phyloP scores from a whole-genome alignment of 2,797 vertebrate species.

The Galaxias olidus region DNA sequence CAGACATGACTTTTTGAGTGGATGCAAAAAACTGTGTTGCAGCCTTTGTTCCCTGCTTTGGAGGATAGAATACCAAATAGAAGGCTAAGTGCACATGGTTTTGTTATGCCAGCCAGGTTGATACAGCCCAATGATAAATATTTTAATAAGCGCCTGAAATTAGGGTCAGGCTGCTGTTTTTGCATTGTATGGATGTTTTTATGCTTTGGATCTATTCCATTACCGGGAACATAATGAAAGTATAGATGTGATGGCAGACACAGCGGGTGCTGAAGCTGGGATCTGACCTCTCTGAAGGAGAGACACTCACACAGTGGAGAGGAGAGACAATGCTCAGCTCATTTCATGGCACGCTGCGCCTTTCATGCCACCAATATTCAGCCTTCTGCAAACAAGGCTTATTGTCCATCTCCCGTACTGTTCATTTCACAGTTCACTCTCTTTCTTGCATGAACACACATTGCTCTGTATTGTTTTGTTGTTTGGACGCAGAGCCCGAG shows the following conservation, averaged over 20 bases:
- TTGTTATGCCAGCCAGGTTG: constrained; percentile 34
- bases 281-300: too few species aligned
- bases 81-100: constrained; percentile 57
- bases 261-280: neutral
- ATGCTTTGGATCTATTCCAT: constrained; percentile 19
- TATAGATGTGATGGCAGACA: constrained; percentile 26
- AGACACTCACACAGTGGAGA: neutral
- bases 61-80: constrained; percentile 50
- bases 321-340: constrained; percentile 24
- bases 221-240: constrained; percentile 28
- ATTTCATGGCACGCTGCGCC: constrained; percentile 43
- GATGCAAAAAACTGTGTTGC: constrained; percentile 56
- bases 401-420: constrained; percentile 55
- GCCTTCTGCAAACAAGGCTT: constrained; percentile 56
- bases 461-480: constrained; percentile 40
- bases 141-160: constrained; percentile 57
- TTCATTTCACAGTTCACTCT: constrained; percentile 60
- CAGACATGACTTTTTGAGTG: constrained; percentile 26
- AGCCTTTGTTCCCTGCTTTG: constrained; percentile 58
- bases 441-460: constrained; percentile 62
- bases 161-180: constrained; percentile 50
- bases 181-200: constrained; percentile 36
- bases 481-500: constrained; percentile 21
- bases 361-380: constrained; percentile 52
- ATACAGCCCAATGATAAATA: constrained; percentile 60